phyloP scores from a whole-genome alignment of 2,113 vertebrate genomes.

The Prinia subflava region DNA sequence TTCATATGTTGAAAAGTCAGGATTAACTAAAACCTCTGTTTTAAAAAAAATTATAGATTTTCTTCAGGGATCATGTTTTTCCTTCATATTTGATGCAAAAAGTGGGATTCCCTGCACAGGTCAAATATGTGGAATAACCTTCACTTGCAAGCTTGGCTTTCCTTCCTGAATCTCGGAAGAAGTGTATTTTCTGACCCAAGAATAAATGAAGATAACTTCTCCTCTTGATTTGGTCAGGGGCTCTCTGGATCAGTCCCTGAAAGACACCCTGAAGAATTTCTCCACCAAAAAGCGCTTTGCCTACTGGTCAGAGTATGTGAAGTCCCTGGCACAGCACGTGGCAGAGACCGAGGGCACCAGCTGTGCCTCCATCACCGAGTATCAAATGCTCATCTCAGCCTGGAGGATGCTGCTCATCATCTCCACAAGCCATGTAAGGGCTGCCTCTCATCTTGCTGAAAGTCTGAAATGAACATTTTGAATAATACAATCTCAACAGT shows the following conservation, averaged over 20 bases:
- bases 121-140: slow-evolving; percentile 1
- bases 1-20: not conserved
- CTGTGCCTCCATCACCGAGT: slow-evolving; percentile 80
- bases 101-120: slow-evolving; percentile 2
- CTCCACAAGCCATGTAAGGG: slow-evolving; percentile 86
- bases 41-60: not conserved
- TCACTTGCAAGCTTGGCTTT: slow-evolving; percentile 22
- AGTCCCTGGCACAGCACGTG: slow-evolving; percentile 81
- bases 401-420: slow-evolving; percentile 95
- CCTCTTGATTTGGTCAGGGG: slow-evolving; percentile 73
- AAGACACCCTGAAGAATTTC: slow-evolving; percentile 87
- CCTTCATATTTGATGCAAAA: not conserved
- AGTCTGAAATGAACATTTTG: not conserved
- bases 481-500: fast-evolving
- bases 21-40: not conserved
- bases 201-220: slow-evolving; percentile 18
- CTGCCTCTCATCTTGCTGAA: not conserved
- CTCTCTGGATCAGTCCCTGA: slow-evolving; percentile 89
- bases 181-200: not conserved
- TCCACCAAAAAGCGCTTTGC: slow-evolving; percentile 85
- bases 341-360: slow-evolving; percentile 84
- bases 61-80: not conserved
- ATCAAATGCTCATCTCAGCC: slow-evolving; percentile 91
- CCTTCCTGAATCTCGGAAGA: not conserved
- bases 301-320: slow-evolving; percentile 96